Conservation (phyloP, 1,140 invertebrate species). For the Aphaenogaster ashmeadi region DNA sequence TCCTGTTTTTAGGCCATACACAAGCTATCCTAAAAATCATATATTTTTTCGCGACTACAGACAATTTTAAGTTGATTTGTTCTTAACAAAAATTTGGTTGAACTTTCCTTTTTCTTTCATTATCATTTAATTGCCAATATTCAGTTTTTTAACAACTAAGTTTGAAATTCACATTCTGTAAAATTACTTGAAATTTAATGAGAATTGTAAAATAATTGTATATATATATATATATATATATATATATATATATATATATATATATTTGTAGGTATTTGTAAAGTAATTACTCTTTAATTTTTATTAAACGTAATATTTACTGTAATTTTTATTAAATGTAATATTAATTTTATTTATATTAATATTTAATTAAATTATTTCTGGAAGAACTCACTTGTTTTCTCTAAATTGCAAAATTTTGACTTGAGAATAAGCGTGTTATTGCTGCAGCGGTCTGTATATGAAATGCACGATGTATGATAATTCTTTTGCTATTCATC, state of each 20-base stretch:
- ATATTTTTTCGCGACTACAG: not conserved
- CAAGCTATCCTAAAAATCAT: conserved; percentile 10
- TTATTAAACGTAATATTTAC: not conserved
- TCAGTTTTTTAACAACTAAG: not conserved
- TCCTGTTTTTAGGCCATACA: not conserved
- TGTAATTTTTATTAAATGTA: not conserved
- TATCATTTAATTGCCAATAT: not conserved
- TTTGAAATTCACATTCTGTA: not conserved
- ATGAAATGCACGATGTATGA: conserved; percentile 23
- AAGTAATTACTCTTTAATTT: not conserved
- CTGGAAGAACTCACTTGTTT: not conserved
- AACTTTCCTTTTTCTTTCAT: not conserved
- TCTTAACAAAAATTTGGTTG: not conserved
- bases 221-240: not conserved
- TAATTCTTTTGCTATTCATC: conserved; percentile 53
- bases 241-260: not conserved
- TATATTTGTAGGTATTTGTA: not conserved
- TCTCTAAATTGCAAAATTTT: not conserved
- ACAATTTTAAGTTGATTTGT: not conserved
- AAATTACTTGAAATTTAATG: not conserved
- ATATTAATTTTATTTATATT: not conserved
- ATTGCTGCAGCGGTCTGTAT: not conserved
- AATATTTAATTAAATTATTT: not conserved
- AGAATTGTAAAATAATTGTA: not conserved
- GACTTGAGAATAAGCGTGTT: not conserved